A percentile compares a stretch with the other conserved stretches of the same genome.
phyloP scores from a whole-genome alignment of 2,888 invertebrate genomes.

The Serrognathus titanus region DNA sequence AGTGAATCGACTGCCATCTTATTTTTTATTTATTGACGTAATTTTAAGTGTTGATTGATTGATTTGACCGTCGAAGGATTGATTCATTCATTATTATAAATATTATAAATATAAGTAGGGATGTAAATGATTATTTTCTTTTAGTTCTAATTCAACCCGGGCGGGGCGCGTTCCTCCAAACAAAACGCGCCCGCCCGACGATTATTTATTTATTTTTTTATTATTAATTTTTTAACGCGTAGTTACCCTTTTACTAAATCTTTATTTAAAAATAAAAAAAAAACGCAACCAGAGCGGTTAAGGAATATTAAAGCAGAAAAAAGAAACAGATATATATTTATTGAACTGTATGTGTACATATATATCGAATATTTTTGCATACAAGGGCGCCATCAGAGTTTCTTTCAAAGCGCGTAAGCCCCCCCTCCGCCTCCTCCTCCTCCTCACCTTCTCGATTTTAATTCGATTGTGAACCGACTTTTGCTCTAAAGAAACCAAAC shows the following conservation, averaged over 20 bases:
- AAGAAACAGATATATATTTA: slow-evolving; percentile 5
- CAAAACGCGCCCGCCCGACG: not conserved
- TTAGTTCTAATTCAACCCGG: slow-evolving; percentile 1
- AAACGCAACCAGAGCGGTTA: not conserved
- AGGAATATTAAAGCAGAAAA: not conserved
- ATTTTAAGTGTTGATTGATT: slow-evolving; percentile 14
- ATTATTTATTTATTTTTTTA: slow-evolving; percentile 5
- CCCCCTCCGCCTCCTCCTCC: no score
- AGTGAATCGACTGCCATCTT: slow-evolving; percentile 24
- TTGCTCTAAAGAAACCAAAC: no score
- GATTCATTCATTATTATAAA: not conserved
- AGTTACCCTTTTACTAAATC: slow-evolving; percentile 12
- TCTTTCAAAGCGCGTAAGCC: no score
- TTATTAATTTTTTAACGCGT: slow-evolving; percentile 6
- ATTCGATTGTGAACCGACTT: no score
- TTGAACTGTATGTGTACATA: slow-evolving; percentile 2
- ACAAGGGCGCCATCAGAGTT: not conserved
- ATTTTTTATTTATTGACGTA: slow-evolving; percentile 13
- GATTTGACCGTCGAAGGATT: slow-evolving; percentile 7
- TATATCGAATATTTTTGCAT: slow-evolving; percentile 5
- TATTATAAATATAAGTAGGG: slow-evolving; percentile 3
- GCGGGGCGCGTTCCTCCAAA: not conserved
- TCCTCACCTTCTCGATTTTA: no score
- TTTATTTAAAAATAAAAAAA: not conserved
- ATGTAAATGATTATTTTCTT: slow-evolving; percentile 7